Evolutionary conservation across 92 coral and sea anemone species (phyloP), one percentile per base, ranked within the genome.

Genomic region (Siderastrea radians): DNA sequence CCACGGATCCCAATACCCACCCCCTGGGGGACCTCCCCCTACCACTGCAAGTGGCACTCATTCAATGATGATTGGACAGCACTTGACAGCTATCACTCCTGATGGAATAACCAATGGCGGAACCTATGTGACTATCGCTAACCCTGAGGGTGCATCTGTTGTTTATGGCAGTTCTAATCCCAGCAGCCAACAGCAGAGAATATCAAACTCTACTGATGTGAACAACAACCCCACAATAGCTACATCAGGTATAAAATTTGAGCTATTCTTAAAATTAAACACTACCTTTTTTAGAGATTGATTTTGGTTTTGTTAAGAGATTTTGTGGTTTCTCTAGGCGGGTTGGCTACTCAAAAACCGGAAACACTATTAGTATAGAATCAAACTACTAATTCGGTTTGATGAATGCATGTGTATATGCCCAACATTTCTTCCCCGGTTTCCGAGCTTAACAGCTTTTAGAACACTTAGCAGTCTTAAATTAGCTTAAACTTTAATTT

Each of bases 51-150:
- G 72, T 52, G 74, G 87, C 3, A 47, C 75, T 45, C 89, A 77
- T 57, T 80, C 93, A n/a, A 89, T 89, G 76, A 68, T 93, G 73
- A 85, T 93, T 1, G 95, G 95, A 45, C 95, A 93, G 45, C 95
- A 93, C 79, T 86, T 78, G 71, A 86, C 91, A 5, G 77, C 93
- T 6, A 51, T 90, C 49, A 72, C 88, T 44, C 95, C 90, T 80
- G 95, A 93, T 13, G 52, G 80, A 16, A 83, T 91, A 67, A 50
- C 88, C 6, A 95, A 93, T 78, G 94, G 93, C 50, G 89, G 82
- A 14, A 70, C 85, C 14, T 93, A 78, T 51, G 90, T 79, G n/a
- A 72, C 92, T 13, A 83, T 88, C 8, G 68, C 84, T n/a, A 82
- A 84, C 55, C 59, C 91, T 1, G 95, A 93, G 1, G 79, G 78